Conservation (phyloP, 2,797 vertebrate genomes). For the Pelobates cultripes region DNA sequence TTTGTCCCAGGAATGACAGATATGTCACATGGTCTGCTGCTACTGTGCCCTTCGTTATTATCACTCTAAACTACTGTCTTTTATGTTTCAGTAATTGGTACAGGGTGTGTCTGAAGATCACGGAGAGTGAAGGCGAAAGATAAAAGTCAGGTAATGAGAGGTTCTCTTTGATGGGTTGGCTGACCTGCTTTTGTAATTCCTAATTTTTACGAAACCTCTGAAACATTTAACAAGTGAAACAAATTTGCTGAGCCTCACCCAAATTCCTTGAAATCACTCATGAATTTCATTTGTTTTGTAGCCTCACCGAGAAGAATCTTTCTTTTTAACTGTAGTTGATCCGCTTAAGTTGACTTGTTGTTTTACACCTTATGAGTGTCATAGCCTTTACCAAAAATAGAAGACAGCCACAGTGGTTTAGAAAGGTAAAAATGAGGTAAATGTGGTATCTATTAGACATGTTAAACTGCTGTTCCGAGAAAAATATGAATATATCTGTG, state of each 20-base stretch:
- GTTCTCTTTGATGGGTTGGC: conserved; percentile 51
- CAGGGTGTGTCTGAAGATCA: conserved; percentile 49
- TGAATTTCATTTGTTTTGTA: conserved; percentile 34
- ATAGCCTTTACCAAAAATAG: too few relatives aligned
- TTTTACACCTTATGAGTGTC: not conserved
- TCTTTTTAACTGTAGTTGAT: not conserved
- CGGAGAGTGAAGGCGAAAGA: conserved; percentile 52
- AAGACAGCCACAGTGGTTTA: too few relatives aligned
- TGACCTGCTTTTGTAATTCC: conserved; percentile 51
- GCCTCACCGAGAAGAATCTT: not conserved
- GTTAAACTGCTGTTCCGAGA: too few relatives aligned
- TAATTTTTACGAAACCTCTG: conserved; percentile 48
- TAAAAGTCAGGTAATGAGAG: conserved; percentile 56
- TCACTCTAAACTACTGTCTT: conserved; percentile 39
- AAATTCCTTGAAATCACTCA: conserved; percentile 53
- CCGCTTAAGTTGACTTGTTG: not conserved
- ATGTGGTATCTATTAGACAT: too few relatives aligned
- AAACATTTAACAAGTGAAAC: conserved; percentile 54
- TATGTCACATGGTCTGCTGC: conserved; percentile 51
- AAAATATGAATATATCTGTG: too few relatives aligned
- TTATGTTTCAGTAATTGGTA: conserved; percentile 55
- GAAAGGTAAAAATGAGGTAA: too few relatives aligned
- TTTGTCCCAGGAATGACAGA: conserved; percentile 46
- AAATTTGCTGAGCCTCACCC: conserved; percentile 56
- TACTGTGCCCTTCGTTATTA: conserved; percentile 47